These are phyloP conservation scores for Zosterops borbonicus DNA, from an alignment of 2,113 vertebrate species.

Conservation along the genomic window DNA sequence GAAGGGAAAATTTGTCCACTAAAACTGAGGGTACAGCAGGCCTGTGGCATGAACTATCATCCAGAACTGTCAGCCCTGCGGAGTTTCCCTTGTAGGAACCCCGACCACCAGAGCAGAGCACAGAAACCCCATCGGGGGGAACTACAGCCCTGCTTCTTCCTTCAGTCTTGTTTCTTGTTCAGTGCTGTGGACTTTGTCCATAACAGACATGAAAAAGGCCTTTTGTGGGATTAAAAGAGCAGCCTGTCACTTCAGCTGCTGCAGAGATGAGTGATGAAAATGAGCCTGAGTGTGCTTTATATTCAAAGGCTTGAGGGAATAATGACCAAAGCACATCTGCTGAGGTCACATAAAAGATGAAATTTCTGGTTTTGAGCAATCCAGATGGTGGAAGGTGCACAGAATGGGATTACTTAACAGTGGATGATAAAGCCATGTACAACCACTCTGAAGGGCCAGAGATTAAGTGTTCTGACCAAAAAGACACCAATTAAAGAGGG, in stretches of 20 bases:
- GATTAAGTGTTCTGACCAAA: neutral
- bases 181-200: neutral
- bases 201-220: neutral
- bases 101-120: fast-evolving
- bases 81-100: neutral
- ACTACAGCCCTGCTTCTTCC: neutral
- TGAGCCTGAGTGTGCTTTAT: neutral
- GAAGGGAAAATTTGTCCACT: neutral
- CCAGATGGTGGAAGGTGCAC: neutral
- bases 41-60: neutral
- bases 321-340: neutral
- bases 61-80: neutral
- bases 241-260: neutral
- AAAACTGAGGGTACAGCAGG: neutral
- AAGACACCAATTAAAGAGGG: conserved; percentile 5
- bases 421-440: neutral
- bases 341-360: conserved; percentile 26
- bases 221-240: neutral
- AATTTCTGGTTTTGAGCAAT: conserved; percentile 4
- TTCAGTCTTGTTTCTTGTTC: neutral
- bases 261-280: neutral
- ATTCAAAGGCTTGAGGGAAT: neutral
- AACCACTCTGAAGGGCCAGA: neutral
- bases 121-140: neutral
- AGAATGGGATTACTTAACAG: neutral